Evolutionary conservation across 1,140 invertebrate species (phyloP), one percentile per base, ranked within the genome.

Genomic region (Atta colombica): DNA sequence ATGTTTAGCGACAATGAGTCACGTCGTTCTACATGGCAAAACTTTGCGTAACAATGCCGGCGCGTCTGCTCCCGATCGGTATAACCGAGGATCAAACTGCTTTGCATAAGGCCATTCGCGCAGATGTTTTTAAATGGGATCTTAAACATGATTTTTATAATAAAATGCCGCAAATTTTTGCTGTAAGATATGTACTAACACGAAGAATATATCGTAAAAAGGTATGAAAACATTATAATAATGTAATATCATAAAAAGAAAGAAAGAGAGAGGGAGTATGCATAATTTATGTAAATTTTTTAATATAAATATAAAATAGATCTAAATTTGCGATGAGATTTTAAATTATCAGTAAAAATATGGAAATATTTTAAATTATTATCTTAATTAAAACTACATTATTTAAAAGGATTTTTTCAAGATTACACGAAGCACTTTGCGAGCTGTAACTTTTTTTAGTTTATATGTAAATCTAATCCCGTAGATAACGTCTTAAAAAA

Each of bases 1-100:
- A 86, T 74, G 77, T 88, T 71, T 63, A 72, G 49, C 86, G 68
- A 51, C 87, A 72, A 80, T 89, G 87, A 88, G 68, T 88, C 88
- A 88, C 60, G n/a, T 25, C 3, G 66, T n/a, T 28, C 5, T 28
- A n/a, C 35, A 16, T 53, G 14, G 39, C 21, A 14, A 86, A 71
- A 72, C 71, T 86, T 88, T 88, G 74, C 87, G 68, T 69, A 77
- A 75, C 86, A 68, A 88, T 87, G 69, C 49, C 68, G 25, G 55
- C 55, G 60, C 51, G 77, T 77, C 18, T 53, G 60, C 60, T 66
- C 82, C 28, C 53, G 80, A 85, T 78, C 72, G 66, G 51, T 63
- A 10, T 45, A 58, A 88, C 71, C 66, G 74, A 89, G 31, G 66
- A 78, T 60, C 80, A 69, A 49, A 78, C 63, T 53, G 53, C 25